These are phyloP conservation scores for Macropus fuliginosus DNA, from an alignment of 2,797 vertebrate species.

Conservation along the genomic window DNA sequence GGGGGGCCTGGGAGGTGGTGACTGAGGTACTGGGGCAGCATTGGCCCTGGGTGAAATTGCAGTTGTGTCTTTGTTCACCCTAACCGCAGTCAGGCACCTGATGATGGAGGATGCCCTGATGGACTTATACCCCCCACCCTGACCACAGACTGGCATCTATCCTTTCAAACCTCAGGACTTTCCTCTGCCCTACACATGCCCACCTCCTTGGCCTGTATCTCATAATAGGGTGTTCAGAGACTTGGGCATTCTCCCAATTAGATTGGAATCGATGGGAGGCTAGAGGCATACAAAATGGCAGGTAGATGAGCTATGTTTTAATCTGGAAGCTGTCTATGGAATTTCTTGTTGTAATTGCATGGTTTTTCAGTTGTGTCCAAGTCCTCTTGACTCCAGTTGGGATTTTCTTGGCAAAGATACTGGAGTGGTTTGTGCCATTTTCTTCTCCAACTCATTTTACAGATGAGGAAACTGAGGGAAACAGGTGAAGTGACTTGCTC, in stretches of 20 bases:
- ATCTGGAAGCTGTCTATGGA: no score
- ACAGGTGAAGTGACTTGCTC: no score
- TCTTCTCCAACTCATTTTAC: no score
- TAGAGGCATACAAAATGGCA: no score
- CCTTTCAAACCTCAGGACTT: background rate
- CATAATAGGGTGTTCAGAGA: background rate
- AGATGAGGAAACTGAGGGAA: no score
- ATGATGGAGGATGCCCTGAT: background rate
- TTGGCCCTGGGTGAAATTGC: background rate
- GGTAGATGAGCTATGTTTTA: no score
- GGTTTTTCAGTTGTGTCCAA: no score
- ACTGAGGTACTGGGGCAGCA: slow-evolving; percentile 27
- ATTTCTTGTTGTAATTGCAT: no score
- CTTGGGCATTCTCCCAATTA: background rate
- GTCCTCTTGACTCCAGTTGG: no score
- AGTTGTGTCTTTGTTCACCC: background rate
- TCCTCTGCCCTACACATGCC: background rate
- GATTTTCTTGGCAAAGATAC: no score
- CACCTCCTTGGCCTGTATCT: background rate
- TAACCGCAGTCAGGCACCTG: background rate
- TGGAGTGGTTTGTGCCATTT: no score
- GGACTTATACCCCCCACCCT: background rate
- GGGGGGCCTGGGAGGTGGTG: slow-evolving; percentile 60
- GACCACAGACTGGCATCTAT: background rate
- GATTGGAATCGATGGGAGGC: background rate